Evolutionary conservation across 2,888 invertebrate species (phyloP), one percentile per base, ranked within the genome.

Genomic region (Dicyrtomina minuta): DNA sequence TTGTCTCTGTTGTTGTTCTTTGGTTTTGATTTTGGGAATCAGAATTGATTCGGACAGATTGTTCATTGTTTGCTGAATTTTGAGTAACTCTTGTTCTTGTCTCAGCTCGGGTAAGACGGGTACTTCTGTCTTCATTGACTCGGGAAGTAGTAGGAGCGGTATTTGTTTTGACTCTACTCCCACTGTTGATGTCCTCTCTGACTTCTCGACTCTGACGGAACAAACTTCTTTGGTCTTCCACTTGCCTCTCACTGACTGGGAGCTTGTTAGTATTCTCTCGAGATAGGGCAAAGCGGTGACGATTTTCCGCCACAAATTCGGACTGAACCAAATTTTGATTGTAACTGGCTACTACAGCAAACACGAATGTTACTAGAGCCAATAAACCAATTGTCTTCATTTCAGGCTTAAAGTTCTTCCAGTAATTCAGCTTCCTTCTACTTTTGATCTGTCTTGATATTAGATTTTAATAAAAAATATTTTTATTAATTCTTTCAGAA

Each of bases 351-450:
- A 55, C 27, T 44, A 72, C 61, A 55, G 70, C 71, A 24, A 73
- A 65, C 62, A 73, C 59, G 62, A 74, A 69, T 15, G 70, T 61
- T 44, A 68, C 67, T 49, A 73, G 44, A 53, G 72, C 68, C 44
- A 71, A 33, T 27, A 67, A 53, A 24, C 66, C 70, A 43, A 66
- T 61, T 49, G 70, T 73, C 73, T 74, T 74, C 76, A 76, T 76
- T 13, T n/a, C 56, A 26, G 33, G 1, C 49, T 1, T 6, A 15
- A 20, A 41, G 13, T 41, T 41, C 13, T 13, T 10, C 43, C 13
- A 41, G 8, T 17, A 49, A 49, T 10, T n/a, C n/a, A n/a, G n/a
- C n/a, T n/a, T n/a, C n/a, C n/a, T n/a, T n/a, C n/a, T n/a, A n/a
- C n/a, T n/a, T n/a, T n/a, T n/a, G n/a, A n/a, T n/a, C n/a, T n/a